Base-by-base conservation (phyloP, 2,113 vertebrate species). In the Fulica atra region DNA sequence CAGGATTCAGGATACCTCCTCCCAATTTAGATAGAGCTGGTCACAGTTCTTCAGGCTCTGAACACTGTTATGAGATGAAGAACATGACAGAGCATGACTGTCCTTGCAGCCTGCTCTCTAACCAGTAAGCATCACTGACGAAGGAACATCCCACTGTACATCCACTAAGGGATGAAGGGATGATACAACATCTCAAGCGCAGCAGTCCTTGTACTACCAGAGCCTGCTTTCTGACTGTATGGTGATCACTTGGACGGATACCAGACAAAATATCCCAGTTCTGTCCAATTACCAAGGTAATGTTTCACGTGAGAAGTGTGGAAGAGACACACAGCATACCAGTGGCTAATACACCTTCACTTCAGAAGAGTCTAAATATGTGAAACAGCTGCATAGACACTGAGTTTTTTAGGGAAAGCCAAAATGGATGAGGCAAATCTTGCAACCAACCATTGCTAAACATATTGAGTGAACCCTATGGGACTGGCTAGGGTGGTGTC, bases 11-110 rank as follows among this genome's bases (percentile, higher is more conserved):
- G 6, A 38, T 16, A 1, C 16, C 16, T 16, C 10, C 28, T 48
- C 9, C 14, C 2, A 24, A 1, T 54, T 40, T 44, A 29, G 33
- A 5, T 1, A 44, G 42, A 60, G 15, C 14, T 25, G 4, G 5
- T 13, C 24, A 13, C 29, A 44, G 51, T 29, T 65, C 9, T 63
- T 28, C 31, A 56, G n/a, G 24, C 10, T 53, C 66, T 79, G 25
- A 46, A 16, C 11, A 25, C 3, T 44, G 10, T 3, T 54, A 40
- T 13, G 48, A 56, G 29, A 70, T 40, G 24, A 74, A n/a, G 13
- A 71, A 56, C n/a, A n/a, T n/a, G n/a, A 36, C 13, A 36, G 19
- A 69, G 7, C 12, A 29, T 9, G 29, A 44, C 8, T 21, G 29
- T 13, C 28, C 35, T 42, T 68, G 42, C 35, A 68, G 31, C 31